These are phyloP conservation scores for Fragum whitleyi DNA, from an alignment of 2,888 invertebrate genomes.

Conservation along the genomic window DNA sequence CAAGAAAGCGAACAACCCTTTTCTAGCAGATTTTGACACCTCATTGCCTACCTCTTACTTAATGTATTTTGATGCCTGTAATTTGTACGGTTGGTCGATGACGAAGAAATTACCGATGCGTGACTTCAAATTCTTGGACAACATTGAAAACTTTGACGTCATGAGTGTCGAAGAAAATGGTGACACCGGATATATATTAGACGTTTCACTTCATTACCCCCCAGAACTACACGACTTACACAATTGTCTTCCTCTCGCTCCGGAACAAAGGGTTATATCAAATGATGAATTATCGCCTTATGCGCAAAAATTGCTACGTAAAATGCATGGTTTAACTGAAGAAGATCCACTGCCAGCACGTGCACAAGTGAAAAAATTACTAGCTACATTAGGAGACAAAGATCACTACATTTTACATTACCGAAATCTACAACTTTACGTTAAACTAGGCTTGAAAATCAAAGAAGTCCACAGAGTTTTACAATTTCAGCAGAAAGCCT, in stretches of 20 bases:
- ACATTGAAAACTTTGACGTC: conserved; percentile 26
- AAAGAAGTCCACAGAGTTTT: conserved; percentile 76
- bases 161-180: conserved; percentile 23
- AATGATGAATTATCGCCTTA: conserved; percentile 30
- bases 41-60: conserved; percentile 28
- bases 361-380: conserved; percentile 18
- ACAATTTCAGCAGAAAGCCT: conserved; percentile 74
- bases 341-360: conserved; percentile 27
- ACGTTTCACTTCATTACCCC: conserved; percentile 30
- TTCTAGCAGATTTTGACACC: conserved; percentile 36
- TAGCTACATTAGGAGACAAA: conserved; percentile 31
- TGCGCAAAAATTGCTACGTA: conserved; percentile 24
- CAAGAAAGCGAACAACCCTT: conserved; percentile 48
- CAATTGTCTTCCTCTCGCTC: conserved; percentile 33
- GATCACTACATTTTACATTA: conserved; percentile 29
- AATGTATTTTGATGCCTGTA: conserved; percentile 47
- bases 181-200: conserved; percentile 26
- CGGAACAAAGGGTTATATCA: conserved; percentile 13
- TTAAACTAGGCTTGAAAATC: conserved; percentile 66
- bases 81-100: conserved; percentile 38
- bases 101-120: conserved; percentile 22
- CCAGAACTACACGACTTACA: conserved; percentile 27
- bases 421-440: conserved; percentile 31
- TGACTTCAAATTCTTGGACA: conserved; percentile 24
- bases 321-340: conserved; percentile 21